A percentile compares a stretch with the other conserved stretches of the same genome.
phyloP scores from a whole-genome alignment of 1,140 invertebrate species.

The Drosophila malerkotliana region DNA sequence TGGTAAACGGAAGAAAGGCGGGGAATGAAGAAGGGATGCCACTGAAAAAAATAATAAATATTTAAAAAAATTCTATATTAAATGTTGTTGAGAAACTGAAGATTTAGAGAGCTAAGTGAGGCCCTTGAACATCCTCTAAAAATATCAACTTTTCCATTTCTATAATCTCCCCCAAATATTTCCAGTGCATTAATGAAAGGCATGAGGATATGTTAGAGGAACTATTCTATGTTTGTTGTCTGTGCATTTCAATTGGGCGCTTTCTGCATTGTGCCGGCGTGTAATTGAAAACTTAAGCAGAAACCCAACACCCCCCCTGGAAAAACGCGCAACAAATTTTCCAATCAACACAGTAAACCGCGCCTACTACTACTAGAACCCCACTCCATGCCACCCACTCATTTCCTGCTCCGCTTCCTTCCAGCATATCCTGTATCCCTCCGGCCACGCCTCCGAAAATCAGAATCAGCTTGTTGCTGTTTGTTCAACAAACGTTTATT shows the following conservation, averaged over 20 bases:
- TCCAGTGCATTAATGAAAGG: background rate
- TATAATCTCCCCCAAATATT: background rate
- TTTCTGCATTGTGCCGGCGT: constrained; percentile 61
- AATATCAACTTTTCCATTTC: no score
- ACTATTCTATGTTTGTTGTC: constrained; percentile 48
- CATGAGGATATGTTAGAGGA: background rate
- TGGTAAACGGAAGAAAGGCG: constrained; percentile 11
- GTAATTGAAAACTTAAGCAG: constrained; percentile 79
- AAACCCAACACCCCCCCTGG: constrained; percentile 7
- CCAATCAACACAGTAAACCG: constrained; percentile 60
- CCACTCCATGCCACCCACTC: constrained; percentile 1
- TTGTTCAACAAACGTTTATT: constrained; percentile 76
- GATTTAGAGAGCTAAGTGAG: no score
- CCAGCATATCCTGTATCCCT: constrained; percentile 54
- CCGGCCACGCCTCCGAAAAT: constrained; percentile 35
- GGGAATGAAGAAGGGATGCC: background rate
- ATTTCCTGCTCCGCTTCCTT: constrained; percentile 53
- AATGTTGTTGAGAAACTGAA: no score
- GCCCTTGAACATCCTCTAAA: no score
- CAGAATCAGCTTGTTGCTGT: constrained; percentile 51
- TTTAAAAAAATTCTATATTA: no score
- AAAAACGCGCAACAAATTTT: constrained; percentile 56
- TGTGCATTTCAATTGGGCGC: constrained; percentile 70
- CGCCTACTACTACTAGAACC: constrained; percentile 8
- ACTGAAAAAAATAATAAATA: background rate